Evolutionary conservation across 2,797 vertebrate genomes (phyloP).

Genomic region (Erethizon dorsatum): DNA sequence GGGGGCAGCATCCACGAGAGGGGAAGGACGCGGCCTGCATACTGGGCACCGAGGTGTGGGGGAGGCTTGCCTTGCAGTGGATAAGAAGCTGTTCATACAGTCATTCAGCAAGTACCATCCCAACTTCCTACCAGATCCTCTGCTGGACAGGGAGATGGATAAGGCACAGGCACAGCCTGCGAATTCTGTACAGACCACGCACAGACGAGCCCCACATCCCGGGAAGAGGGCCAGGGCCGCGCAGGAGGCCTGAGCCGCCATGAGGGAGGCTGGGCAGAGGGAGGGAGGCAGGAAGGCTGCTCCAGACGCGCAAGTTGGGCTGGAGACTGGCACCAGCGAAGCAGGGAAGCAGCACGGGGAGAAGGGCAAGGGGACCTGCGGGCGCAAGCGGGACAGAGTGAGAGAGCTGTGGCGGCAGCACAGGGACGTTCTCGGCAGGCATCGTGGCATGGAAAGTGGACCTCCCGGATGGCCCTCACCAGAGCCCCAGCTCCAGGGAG

Average conservation of each 20-base stretch:
- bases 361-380: not conserved
- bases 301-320: not conserved
- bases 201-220: not conserved
- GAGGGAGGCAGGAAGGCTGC: not conserved
- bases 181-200: not conserved
- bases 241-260: not conserved
- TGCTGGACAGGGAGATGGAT: not conserved
- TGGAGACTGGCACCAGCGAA: not conserved
- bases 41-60: not conserved
- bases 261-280: fast-evolving
- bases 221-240: not conserved
- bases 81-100: not conserved
- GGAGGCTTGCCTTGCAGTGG: not conserved
- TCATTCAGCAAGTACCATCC: not conserved
- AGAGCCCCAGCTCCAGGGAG: not conserved
- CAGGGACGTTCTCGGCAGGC: fast-evolving
- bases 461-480: not conserved
- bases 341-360: not conserved
- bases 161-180: not conserved
- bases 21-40: not conserved
- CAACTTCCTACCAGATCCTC: not conserved
- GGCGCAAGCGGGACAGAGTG: no score
- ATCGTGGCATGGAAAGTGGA: not conserved
- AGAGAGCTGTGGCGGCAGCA: not conserved
- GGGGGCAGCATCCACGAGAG: not conserved